Evolutionary conservation across 2,113 vertebrate genomes (phyloP).

Genomic region (Oxyura jamaicensis): DNA sequence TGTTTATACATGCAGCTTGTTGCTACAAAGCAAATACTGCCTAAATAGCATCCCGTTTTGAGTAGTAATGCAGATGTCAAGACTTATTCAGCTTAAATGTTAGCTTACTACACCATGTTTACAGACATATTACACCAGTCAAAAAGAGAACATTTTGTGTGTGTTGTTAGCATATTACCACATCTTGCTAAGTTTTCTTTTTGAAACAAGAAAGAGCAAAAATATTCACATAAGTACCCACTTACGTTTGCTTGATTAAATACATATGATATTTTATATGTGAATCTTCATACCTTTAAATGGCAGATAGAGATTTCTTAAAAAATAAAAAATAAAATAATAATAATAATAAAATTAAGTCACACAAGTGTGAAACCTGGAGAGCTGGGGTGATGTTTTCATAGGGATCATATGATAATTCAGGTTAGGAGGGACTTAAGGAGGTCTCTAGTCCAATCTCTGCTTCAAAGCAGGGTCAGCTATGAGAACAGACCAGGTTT

Average conservation of each 20-base stretch:
- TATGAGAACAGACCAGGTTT: neutral
- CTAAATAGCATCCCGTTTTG: neutral
- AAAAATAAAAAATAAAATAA: too few relatives aligned
- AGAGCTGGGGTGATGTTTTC: neutral
- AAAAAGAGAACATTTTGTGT: neutral
- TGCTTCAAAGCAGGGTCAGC: neutral
- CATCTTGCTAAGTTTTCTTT: neutral
- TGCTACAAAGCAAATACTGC: neutral
- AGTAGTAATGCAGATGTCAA: neutral
- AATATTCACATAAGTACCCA: neutral
- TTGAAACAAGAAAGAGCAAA: neutral
- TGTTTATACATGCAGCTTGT: neutral
- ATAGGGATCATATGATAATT: neutral
- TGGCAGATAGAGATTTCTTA: neutral
- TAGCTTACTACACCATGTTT: neutral
- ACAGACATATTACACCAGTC: neutral
- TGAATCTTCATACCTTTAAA: neutral
- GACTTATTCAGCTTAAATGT: neutral
- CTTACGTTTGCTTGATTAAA: neutral
- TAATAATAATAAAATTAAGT: too few relatives aligned
- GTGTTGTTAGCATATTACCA: neutral
- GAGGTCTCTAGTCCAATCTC: neutral
- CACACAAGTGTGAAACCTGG: neutral
- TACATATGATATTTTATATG: neutral
- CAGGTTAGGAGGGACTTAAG: too few relatives aligned